Evolutionary conservation across 2,113 vertebrate species (phyloP), one percentile per base, ranked within the genome.

Genomic region (Paradoxurus hermaphroditus): DNA sequence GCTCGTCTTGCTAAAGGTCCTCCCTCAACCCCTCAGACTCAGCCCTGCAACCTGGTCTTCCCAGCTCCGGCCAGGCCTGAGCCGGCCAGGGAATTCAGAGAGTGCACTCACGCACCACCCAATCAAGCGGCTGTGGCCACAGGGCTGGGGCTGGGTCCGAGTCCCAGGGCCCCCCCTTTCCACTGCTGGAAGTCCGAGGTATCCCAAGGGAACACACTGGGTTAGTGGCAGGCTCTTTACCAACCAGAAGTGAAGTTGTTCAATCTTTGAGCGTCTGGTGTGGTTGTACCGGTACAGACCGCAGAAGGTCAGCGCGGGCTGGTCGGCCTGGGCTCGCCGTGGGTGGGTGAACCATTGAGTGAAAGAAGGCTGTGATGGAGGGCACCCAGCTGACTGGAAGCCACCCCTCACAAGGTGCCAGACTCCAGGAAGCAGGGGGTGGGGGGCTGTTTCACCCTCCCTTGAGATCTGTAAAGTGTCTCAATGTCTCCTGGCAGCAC

Each of bases 371-470:
- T 31, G n/a, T 67, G 19, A 15, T 41, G n/a, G 27, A 53, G 34
- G 53, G 14, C 16, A 18, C 59, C 19, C 59, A 10, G 9, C 53
- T 62, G 29, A 36, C n/a, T 36, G 68, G 81, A 63, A 19, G 34
- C 27, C 51, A 27, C 59, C 46, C 9, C 65, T 2, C 3, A 2
- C 3, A 4, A 5, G 7, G 7, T 14, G 10, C 46, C 67, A 10
- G 36, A 14, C 44, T 87, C 29, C 70, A 70, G 82, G 91, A 84
- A 93, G 73, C 49, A n/a, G n/a, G n/a, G n/a, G n/a, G n/a, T n/a
- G n/a, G n/a, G n/a, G 85, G n/a, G 11, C 51, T 70, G 53, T 27
- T 49, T n/a, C 2, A 1, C 4, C 1, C 4, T 41, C 25, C 23
- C 36, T 36, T 6, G 7, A 78, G 51, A 65, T 65, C 39, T 62